phyloP scores from a whole-genome alignment of 1,140 invertebrate genomes.

The Spodoptera frugiperda region DNA sequence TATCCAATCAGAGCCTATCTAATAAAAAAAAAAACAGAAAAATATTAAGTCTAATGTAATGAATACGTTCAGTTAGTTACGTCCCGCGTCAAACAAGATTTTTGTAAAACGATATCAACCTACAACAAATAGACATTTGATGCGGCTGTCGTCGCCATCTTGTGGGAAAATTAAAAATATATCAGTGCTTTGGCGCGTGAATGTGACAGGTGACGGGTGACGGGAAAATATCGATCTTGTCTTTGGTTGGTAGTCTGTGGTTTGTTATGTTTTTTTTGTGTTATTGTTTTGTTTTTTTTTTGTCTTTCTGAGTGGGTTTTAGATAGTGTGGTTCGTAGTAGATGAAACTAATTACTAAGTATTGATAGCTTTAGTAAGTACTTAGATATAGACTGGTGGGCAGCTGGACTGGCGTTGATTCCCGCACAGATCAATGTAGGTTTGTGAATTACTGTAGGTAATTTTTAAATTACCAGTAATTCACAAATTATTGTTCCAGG shows the following conservation, averaged over 20 bases:
- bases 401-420: too few species aligned
- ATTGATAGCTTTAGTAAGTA: too few species aligned
- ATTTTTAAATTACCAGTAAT: too few species aligned
- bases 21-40: too few species aligned
- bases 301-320: too few species aligned
- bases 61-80: background rate
- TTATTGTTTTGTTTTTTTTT: background rate
- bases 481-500: too few species aligned
- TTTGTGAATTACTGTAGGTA: too few species aligned
- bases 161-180: slow-evolving; percentile 69
- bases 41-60: background rate
- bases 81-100: slow-evolving; percentile 8
- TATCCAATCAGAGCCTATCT: too few species aligned
- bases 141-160: slow-evolving; percentile 51
- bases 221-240: slow-evolving; percentile 58
- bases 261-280: background rate
- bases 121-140: slow-evolving; percentile 69
- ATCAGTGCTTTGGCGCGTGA: slow-evolving; percentile 73
- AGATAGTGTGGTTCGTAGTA: too few species aligned
- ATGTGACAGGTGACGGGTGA: slow-evolving; percentile 73
- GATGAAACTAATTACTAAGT: too few species aligned
- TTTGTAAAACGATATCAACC: slow-evolving; percentile 68
- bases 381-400: too few species aligned
- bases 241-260: background rate
- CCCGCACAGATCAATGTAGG: too few species aligned